Evolutionary conservation across 2,888 invertebrate species (phyloP), one percentile per base, ranked within the genome.

Genomic region (Hirudinaria manillensis): DNA sequence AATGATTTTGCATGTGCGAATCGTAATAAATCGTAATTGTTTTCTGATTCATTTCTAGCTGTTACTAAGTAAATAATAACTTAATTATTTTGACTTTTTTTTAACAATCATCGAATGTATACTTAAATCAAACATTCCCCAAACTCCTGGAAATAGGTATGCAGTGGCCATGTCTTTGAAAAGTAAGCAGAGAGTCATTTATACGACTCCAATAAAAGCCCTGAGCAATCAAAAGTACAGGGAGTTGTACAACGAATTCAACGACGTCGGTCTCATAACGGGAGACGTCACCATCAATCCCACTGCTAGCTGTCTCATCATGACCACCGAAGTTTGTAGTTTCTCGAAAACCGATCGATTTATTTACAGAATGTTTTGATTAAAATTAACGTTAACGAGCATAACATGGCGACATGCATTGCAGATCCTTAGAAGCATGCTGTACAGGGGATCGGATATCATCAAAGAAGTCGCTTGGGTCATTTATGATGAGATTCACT

Each of bases 401-500:
- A 27, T 72, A 7, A 24, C 29, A 38, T n/a, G n/a, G n/a, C n/a
- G n/a, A n/a, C n/a, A n/a, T 61, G 6, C 13, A 27, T 16, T 16
- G 6, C n/a, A 92, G 91, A 99, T 99, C 89, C 87, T 99, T 78
- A 89, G 99, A 78, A 96, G 95, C 82, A 99, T 99, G 99, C 87
- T 99, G 76, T 99, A 99, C 84, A 89, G 98, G 83, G 99, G 99
- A 71, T 96, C 96, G 56, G 97, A 99, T 88, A 91, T 99, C 32
- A 97, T 97, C 93, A 89, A 97, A 77, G 99, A 99, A 89, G 97
- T 99, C 0, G 98, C 97, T 72, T 99, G 99, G 99, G 99, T 99
- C 0, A 89, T 99, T 74, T 99, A 99, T 87, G 99, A 99, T 84
- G 99, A 99, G 87, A 99, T 99, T 81, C 99, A 99, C 87, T 99